A percentile compares a stretch with the other conserved stretches of the same genome.
phyloP scores from a whole-genome alignment of 2,888 invertebrate species.

The Lysandra bellargus region DNA sequence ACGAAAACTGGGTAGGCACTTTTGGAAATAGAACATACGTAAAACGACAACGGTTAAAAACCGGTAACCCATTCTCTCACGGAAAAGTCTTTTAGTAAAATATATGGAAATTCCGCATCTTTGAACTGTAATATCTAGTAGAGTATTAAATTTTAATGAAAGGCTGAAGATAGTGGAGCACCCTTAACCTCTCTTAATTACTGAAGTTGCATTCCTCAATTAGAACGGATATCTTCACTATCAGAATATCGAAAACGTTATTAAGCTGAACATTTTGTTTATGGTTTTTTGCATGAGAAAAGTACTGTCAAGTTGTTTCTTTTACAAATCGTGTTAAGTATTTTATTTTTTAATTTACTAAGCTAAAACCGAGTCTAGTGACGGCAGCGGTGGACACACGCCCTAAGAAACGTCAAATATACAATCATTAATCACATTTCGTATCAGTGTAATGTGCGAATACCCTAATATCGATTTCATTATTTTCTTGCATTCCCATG shows the following conservation, averaged over 20 bases:
- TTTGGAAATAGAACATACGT: too few species aligned
- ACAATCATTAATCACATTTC: too few species aligned
- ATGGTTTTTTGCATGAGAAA: too few species aligned
- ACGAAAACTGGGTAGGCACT: too few species aligned
- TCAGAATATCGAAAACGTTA: background rate
- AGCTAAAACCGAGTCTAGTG: too few species aligned
- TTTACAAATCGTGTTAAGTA: too few species aligned
- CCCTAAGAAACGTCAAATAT: too few species aligned
- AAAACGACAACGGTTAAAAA: too few species aligned
- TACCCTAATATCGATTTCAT: background rate
- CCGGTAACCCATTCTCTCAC: background rate
- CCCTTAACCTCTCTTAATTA: slow-evolving; percentile 12
- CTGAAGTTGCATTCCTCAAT: background rate
- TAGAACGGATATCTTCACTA: slow-evolving; percentile 9
- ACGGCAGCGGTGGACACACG: too few species aligned
- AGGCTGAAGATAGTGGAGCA: background rate
- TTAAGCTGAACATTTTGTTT: background rate
- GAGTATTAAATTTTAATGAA: slow-evolving; percentile 17
- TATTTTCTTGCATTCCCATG: background rate
- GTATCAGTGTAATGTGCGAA: background rate
- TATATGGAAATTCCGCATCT: background rate
- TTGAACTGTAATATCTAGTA: background rate
- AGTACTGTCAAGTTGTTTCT: too few species aligned
- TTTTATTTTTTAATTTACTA: too few species aligned
- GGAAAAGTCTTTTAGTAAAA: background rate